Percentiles rank a stretch among this genome's conserved stretches.
These are phyloP conservation scores for Motacilla alba DNA, from an alignment of 2,113 vertebrate genomes.

Conservation along the genomic window DNA sequence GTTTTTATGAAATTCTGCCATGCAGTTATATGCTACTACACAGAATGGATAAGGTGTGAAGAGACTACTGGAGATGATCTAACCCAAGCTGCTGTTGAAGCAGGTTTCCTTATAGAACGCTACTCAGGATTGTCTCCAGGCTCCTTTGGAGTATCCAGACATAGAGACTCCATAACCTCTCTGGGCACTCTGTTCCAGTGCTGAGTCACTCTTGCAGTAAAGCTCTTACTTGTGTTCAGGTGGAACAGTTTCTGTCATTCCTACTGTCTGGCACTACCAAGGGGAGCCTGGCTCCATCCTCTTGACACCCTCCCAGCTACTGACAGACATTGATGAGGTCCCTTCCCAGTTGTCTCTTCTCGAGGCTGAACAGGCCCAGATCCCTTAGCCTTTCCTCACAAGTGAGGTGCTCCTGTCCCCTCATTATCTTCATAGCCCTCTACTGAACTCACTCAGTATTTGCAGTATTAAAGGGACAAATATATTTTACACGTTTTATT, in stretches of 20 bases:
- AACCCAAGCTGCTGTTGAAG: background rate
- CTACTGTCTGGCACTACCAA: background rate
- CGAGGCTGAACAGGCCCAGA: background rate
- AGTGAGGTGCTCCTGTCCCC: background rate
- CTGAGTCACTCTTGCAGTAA: background rate
- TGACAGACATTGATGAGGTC: background rate
- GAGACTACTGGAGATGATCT: background rate
- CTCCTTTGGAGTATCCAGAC: background rate
- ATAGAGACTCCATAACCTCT: background rate
- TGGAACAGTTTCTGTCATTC: background rate
- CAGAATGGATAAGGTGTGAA: background rate
- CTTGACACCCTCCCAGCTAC: background rate
- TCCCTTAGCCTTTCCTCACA: background rate
- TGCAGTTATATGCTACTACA: background rate
- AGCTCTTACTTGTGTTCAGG: background rate
- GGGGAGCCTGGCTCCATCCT: background rate
- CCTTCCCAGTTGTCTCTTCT: background rate
- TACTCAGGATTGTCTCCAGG: background rate
- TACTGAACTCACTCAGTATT: accelerated
- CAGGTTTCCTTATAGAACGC: background rate
- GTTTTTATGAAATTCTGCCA: background rate
- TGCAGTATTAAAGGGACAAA: background rate
- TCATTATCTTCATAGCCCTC: background rate
- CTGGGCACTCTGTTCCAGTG: background rate
- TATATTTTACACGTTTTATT: background rate